Base-by-base conservation (phyloP, 2,113 vertebrate species). In the Scopus umbretta region DNA sequence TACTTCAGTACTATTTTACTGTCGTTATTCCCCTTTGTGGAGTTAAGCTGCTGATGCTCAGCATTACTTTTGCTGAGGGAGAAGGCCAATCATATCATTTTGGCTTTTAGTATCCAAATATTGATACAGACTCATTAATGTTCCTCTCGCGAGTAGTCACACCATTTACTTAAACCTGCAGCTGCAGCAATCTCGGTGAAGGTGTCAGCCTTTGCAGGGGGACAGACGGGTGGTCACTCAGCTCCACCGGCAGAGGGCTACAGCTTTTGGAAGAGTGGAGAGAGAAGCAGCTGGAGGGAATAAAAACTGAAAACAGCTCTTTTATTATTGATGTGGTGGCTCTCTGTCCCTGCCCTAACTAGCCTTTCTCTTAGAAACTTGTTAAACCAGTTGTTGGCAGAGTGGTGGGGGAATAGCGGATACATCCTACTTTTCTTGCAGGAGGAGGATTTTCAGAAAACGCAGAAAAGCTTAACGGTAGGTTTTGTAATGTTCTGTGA, bases 391-490 rank as follows among this genome's bases (percentile, higher is more conserved):
- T 62, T 40, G 14, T 32, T 56, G 43, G 59, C 45, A 50, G 30
- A 76, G 49, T 2, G 1, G 7, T 50, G 25, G 36, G 18, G 12
- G 16, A 27, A 27, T 7, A 32, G 17, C 1, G 7, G 13, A 4
- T 76, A 1, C 34, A 58, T 76, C 5, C 2, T 2, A 5, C 38
- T 52, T 45, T 12, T 70, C 45, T 62, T 94, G 22, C n/a, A 74
- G 32, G 53, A 87, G 45, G 29, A 79, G 38, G 38, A 36, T 65
- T 94, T 81, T 50, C 56, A 65, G 62, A 53, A 86, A 84, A 58
- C 0, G 0, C 6, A 16, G 61, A 38, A 88, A 81, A 94, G 18
- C 29, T 34, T 34, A 55, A 20, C 0, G 0, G 16, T 3, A 17
- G 15, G 20, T n/a, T 90, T 85, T 73, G 15, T 45, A 72, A 61